Base-by-base conservation (phyloP, 2,888 invertebrate genomes). In the Acronicta alni region DNA sequence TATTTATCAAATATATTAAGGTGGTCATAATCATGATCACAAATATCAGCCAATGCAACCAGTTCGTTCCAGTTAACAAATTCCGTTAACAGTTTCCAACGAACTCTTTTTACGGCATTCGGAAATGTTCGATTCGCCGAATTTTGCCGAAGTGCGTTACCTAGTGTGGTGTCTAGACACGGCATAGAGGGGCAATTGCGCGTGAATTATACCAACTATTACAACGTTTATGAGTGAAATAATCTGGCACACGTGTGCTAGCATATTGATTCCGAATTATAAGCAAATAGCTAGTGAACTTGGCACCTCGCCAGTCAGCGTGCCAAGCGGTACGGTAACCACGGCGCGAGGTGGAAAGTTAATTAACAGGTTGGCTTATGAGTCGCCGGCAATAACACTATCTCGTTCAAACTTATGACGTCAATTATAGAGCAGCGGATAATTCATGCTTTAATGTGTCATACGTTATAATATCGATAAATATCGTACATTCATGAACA, bases 231-330 rank as follows among this genome's bases (percentile, higher is more conserved):
- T 75, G 79, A 83, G 84, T 76, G 77, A 77, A 77, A 77, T 81
- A 82, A 85, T 77, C 80, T 75, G 74, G 73, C 72, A 81, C 88
- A 90, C 91, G 92, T 92, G 92, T 87, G 87, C 84, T 80, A 78
- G 89, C 92, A 91, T 93, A 93, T 92, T 92, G 93, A 92, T 93
- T 92, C 91, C 84, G 81, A 91, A 92, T 93, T 92, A 93, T 91
- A 92, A 92, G 91, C 93, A 91, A 92, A 92, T 90, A 91, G 86
- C 88, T 72, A 82, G 82, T 75, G 67, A 79, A 73, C 78, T 84
- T 93, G 93, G 93, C 90, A 68, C 45, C 38, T n/a, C 57, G 91
- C 93, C 93, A 92, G 86, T 73, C 75, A 73, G 75, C 86, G 85
- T 84, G 90, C 87, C 89, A 86, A 81, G 60, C 57, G 60, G 68